Evolutionary conservation across 2,113 vertebrate species (phyloP).

Genomic region (Pristiophorus japonicus): DNA sequence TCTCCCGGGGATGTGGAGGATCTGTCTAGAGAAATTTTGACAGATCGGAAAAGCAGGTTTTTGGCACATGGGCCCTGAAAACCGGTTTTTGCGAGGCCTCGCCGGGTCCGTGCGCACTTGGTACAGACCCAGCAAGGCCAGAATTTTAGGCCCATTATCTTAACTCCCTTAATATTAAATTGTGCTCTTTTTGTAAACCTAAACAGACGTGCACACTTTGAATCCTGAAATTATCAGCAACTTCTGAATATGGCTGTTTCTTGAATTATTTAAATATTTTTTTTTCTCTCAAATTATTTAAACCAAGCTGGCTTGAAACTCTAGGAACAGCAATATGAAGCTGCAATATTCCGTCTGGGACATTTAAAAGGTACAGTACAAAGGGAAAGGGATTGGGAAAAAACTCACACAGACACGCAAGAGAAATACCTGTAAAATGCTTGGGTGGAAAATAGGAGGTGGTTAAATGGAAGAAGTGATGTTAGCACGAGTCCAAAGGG

Average conservation of each 20-base stretch:
- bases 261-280: background rate
- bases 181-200: background rate
- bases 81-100: too few relatives aligned
- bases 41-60: too few relatives aligned
- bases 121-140: too few relatives aligned
- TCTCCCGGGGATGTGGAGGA: too few relatives aligned
- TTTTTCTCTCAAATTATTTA: background rate
- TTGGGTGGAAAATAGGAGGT: too few relatives aligned
- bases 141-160: too few relatives aligned
- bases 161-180: background rate
- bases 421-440: background rate
- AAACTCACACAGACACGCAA: background rate
- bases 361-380: too few relatives aligned
- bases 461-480: background rate
- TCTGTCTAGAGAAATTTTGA: too few relatives aligned
- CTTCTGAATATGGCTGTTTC: background rate
- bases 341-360: background rate
- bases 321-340: background rate
- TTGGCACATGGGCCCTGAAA: too few relatives aligned
- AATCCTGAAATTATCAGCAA: background rate
- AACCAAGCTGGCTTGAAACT: background rate
- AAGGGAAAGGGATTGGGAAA: background rate
- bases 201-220: background rate
- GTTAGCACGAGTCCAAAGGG: background rate
- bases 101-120: too few relatives aligned